These are phyloP conservation scores for Scleropages formosus DNA, from an alignment of 2,797 vertebrate species.

Conservation along the genomic window DNA sequence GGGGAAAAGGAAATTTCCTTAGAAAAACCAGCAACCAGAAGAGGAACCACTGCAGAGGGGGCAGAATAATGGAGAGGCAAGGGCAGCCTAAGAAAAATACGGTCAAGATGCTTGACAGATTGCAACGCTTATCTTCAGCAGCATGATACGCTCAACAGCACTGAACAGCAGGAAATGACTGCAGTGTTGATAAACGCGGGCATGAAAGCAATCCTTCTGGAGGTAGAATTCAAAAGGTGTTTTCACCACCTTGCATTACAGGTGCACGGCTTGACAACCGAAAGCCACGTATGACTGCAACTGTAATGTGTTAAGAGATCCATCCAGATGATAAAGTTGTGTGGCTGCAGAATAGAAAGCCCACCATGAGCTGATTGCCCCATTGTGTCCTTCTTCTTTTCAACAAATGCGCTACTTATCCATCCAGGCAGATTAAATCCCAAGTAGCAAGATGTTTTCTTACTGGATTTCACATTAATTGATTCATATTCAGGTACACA, in stretches of 20 bases:
- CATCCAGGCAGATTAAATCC: conserved; percentile 17
- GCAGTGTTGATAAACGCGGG: no score
- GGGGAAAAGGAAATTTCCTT: background rate
- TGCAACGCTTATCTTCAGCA: background rate
- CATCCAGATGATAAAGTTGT: conserved; percentile 37
- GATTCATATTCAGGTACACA: conserved; percentile 9
- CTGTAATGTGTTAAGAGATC: conserved; percentile 42
- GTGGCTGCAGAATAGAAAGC: background rate
- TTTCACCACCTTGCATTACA: conserved; percentile 24
- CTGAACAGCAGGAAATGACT: background rate
- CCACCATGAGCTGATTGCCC: conserved; percentile 11
- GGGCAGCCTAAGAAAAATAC: background rate
- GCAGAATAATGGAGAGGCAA: background rate
- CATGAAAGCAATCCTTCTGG: conserved; percentile 13
- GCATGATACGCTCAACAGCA: background rate
- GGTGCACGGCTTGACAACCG: conserved; percentile 29
- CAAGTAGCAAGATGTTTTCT: conserved; percentile 38
- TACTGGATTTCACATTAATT: conserved; percentile 41
- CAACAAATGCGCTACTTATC: background rate
- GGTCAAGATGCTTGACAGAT: background rate
- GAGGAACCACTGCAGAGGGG: background rate
- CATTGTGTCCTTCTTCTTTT: background rate
- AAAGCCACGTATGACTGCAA: conserved; percentile 46
- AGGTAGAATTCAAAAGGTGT: conserved; percentile 20
- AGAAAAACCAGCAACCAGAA: no score